phyloP scores from a whole-genome alignment of 2,888 invertebrate species.

The Drosophila incognita region DNA sequence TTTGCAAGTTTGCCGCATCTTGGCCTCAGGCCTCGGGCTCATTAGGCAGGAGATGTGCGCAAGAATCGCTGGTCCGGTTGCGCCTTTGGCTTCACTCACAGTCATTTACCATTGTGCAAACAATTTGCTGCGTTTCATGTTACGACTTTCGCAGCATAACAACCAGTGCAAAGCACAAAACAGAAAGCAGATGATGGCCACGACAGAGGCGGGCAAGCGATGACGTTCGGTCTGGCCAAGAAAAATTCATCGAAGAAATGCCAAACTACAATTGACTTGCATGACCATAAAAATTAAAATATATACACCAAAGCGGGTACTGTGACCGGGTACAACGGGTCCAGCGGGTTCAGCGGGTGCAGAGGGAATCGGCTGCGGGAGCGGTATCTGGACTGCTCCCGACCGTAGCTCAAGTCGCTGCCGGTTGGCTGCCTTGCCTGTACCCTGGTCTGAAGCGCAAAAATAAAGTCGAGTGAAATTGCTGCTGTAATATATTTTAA shows the following conservation, averaged over 20 bases:
- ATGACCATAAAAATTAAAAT: constrained; percentile 83
- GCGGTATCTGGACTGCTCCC: constrained; percentile 4
- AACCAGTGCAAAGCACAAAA: constrained; percentile 43
- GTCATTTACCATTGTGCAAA: constrained; percentile 69
- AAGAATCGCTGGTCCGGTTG: constrained; percentile 29
- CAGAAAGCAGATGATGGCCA: constrained; percentile 54
- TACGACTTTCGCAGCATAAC: constrained; percentile 63
- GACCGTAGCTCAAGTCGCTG: constrained; percentile 14
- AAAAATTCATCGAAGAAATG: constrained; percentile 76
- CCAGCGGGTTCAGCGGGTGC: background rate
- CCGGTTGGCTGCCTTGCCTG: background rate
- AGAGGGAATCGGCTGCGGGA: background rate
- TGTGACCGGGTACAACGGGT: background rate
- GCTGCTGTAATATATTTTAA: constrained; percentile 80
- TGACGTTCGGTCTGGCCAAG: constrained; percentile 34
- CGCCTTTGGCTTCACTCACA: constrained; percentile 41
- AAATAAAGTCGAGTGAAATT: constrained; percentile 77
- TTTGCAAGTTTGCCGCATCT: constrained; percentile 20
- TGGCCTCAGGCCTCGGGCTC: constrained; percentile 12
- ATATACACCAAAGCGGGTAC: constrained; percentile 70
- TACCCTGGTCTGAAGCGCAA: constrained; percentile 60
- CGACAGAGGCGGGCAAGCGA: constrained; percentile 30
- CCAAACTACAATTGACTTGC: constrained; percentile 81
- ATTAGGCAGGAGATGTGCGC: constrained; percentile 20
- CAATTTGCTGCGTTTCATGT: constrained; percentile 76